Conservation (phyloP, 2,797 vertebrate species). For the Xenentodon cancila region DNA sequence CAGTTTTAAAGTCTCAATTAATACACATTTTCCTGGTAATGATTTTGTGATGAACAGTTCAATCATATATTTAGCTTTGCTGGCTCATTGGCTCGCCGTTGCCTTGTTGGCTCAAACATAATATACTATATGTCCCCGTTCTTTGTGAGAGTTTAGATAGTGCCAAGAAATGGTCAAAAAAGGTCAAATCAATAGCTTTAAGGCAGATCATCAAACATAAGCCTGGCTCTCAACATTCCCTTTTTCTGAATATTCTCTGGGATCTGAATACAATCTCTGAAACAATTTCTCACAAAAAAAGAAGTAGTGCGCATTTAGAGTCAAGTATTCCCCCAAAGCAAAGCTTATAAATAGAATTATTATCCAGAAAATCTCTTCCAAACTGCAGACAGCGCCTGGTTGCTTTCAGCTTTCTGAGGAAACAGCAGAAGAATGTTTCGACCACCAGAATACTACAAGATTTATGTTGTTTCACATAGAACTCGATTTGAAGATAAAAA, state of each 20-base stretch:
- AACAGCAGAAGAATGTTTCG: constrained; percentile 50
- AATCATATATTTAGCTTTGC: too few relatives aligned
- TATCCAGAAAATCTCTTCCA: constrained; percentile 52
- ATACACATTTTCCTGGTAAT: too few relatives aligned
- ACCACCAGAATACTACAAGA: constrained; percentile 21
- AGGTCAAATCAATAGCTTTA: constrained; percentile 2
- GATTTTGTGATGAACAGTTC: too few relatives aligned
- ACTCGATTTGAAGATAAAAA: constrained; percentile 41
- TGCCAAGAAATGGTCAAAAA: background rate
- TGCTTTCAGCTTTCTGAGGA: constrained; percentile 58
- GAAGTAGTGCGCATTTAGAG: constrained; percentile 44
- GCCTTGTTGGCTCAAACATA: too few relatives aligned
- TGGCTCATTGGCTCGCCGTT: too few relatives aligned
- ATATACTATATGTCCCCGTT: too few relatives aligned
- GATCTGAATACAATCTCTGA: constrained; percentile 9
- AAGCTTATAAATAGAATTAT: constrained; percentile 68
- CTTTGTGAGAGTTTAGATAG: background rate
- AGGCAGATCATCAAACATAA: constrained; percentile 27
- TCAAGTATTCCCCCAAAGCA: constrained; percentile 28
- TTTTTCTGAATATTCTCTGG: constrained; percentile 10
- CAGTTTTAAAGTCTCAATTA: too few relatives aligned
- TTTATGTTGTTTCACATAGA: constrained; percentile 24
- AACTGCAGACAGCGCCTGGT: constrained; percentile 27
- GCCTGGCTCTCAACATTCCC: constrained; percentile 4
- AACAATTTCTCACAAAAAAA: constrained; percentile 27